These are phyloP conservation scores for Solenodon paradoxus DNA, from an alignment of 2,113 vertebrate genomes.

Conservation along the genomic window DNA sequence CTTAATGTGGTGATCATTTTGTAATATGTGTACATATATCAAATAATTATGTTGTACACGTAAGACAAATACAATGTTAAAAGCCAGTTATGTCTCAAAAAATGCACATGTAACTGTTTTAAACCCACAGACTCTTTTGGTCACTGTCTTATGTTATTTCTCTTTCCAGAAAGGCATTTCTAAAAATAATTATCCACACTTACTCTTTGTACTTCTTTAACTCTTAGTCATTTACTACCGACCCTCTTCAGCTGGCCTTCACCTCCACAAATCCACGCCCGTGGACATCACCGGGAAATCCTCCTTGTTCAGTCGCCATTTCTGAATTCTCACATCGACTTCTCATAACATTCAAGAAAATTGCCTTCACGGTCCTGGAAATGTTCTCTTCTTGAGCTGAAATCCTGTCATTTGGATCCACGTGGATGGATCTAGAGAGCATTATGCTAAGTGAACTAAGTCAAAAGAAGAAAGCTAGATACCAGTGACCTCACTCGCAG, in stretches of 20 bases:
- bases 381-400: accelerated
- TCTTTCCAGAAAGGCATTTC: neutral
- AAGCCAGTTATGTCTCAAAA: neutral
- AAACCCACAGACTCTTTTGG: neutral
- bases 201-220: neutral
- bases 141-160: neutral
- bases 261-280: neutral
- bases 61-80: neutral
- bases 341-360: accelerated
- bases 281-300: neutral
- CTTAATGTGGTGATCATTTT: neutral
- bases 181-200: neutral
- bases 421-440: no score
- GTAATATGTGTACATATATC: neutral
- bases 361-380: accelerated
- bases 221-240: neutral
- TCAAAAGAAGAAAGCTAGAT: no score
- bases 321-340: accelerated
- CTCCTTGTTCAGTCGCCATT: neutral
- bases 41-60: neutral
- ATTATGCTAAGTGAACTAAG: no score
- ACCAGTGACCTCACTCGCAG: no score
- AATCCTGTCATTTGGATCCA: no score
- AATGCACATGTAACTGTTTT: neutral
- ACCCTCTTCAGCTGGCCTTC: neutral